Evolutionary conservation across 2,113 vertebrate genomes (phyloP).

Genomic region (Pteropus alecto): DNA sequence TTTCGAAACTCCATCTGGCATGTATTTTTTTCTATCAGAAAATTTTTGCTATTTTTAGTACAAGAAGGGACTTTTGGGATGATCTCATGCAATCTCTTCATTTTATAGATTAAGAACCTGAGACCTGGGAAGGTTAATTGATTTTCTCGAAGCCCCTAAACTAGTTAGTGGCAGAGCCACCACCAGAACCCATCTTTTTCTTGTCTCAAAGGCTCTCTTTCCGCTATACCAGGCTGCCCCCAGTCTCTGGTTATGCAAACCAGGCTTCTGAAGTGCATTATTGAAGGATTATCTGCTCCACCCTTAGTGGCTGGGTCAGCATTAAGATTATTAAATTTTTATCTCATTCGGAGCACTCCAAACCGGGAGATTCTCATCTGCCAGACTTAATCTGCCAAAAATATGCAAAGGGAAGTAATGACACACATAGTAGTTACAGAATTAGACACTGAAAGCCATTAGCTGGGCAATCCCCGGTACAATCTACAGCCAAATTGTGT

Average conservation of each 20-base stretch:
- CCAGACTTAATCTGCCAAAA: constrained; percentile 68
- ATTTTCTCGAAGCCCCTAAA: constrained; percentile 63
- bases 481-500: constrained; percentile 41
- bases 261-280: constrained; percentile 61
- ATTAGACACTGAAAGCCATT: constrained; percentile 57
- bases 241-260: neutral
- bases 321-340: constrained; percentile 78
- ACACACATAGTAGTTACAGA: constrained; percentile 21
- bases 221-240: neutral
- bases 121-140: constrained; percentile 72
- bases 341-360: constrained; percentile 61
- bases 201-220: neutral
- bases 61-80: constrained; percentile 27
- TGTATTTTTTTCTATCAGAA: neutral
- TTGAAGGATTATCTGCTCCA: constrained; percentile 69
- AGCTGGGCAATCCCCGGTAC: constrained; percentile 46
- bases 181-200: neutral
- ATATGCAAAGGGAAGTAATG: constrained; percentile 47
- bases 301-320: constrained; percentile 70
- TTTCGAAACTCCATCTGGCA: constrained; percentile 16
- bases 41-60: constrained; percentile 53
- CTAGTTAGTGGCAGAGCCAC: constrained; percentile 62
- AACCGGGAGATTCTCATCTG: constrained; percentile 59
- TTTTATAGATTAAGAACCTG: constrained; percentile 59
- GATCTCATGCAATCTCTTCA: constrained; percentile 49